Percentiles rank a stretch among this genome's conserved stretches.
Conservation (phyloP, 2,888 invertebrate species). For the Philonicus albiceps region DNA sequence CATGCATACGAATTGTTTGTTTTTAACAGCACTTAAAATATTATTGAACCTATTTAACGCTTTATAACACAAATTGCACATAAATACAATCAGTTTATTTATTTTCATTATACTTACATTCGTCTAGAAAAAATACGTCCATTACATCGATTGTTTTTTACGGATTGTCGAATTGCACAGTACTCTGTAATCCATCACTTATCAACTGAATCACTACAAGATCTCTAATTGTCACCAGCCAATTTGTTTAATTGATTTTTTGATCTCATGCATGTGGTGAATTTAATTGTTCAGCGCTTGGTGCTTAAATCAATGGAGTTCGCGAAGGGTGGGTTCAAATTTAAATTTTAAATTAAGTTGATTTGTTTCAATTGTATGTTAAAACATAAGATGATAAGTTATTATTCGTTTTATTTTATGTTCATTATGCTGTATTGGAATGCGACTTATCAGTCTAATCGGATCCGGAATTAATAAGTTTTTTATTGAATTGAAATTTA, state of each 20-base stretch:
- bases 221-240: slow-evolving; percentile 7
- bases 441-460: too few species aligned
- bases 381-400: neutral
- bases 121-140: slow-evolving; percentile 5
- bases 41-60: neutral
- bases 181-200: neutral
- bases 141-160: neutral
- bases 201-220: neutral
- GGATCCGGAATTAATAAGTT: too few species aligned
- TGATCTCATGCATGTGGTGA: neutral
- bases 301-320: neutral
- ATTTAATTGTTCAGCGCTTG: neutral
- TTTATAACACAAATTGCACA: neutral
- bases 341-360: neutral
- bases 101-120: neutral
- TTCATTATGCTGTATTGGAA: too few species aligned
- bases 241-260: slow-evolving; percentile 3
- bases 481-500: too few species aligned
- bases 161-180: neutral
- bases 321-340: neutral
- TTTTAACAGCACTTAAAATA: neutral
- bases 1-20: neutral
- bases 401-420: too few species aligned
- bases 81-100: neutral
- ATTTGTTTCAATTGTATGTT: neutral